Conservation (phyloP, 2,113 vertebrate genomes). For the Phoenicopterus ruber region DNA sequence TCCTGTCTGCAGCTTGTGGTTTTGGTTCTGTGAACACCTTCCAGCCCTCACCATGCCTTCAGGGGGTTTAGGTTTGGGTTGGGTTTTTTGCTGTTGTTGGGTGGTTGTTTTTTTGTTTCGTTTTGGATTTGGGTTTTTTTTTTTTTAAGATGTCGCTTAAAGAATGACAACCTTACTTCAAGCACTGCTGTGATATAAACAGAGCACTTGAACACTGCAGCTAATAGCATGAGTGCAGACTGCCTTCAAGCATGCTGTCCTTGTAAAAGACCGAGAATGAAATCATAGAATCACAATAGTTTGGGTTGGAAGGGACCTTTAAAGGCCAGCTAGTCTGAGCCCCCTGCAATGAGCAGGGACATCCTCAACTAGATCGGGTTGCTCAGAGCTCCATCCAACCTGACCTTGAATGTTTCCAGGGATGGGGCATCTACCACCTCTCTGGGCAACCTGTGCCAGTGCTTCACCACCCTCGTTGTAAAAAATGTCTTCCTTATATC, state of each 20-base stretch:
- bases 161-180: neutral
- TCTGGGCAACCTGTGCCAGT: too few relatives aligned
- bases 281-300: neutral
- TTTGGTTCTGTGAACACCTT: neutral
- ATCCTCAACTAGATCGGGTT: too few relatives aligned
- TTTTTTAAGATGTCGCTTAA: neutral
- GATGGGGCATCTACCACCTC: too few relatives aligned
- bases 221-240: accelerated
- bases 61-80: neutral
- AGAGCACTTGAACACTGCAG: neutral
- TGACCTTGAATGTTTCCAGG: too few relatives aligned
- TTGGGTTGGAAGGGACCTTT: too few relatives aligned
- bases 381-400: too few relatives aligned
- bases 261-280: accelerated
- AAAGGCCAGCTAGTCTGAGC: too few relatives aligned
- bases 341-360: too few relatives aligned
- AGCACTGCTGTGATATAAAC: neutral
- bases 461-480: too few relatives aligned
- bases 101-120: too few relatives aligned
- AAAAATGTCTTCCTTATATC: too few relatives aligned
- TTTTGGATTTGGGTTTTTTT: neutral
- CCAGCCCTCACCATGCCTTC: neutral
- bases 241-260: neutral
- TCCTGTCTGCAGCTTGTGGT: neutral
- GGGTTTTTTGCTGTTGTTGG: too few relatives aligned